Conservation (phyloP, 2,797 vertebrate species). For the Lophius americanus region DNA sequence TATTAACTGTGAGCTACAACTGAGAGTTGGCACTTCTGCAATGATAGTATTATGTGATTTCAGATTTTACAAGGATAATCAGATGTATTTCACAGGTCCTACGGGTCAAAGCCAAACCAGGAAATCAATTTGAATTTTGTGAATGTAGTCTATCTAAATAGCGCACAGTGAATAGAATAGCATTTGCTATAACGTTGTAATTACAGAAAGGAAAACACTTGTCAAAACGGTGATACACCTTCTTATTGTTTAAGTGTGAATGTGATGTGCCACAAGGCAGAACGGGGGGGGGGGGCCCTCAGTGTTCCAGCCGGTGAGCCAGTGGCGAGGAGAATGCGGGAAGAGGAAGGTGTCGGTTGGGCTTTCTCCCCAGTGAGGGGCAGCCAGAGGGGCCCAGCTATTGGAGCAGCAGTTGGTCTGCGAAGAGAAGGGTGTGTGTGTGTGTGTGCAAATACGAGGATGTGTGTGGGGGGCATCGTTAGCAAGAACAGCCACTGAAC, state of each 20-base stretch:
- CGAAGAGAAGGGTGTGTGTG: slow-evolving; percentile 66
- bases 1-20: slow-evolving; percentile 3
- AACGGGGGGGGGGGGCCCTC: slow-evolving; percentile 55
- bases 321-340: slow-evolving; percentile 67
- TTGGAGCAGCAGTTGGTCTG: slow-evolving; percentile 72
- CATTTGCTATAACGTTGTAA: no score
- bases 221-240: background rate
- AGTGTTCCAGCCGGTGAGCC: slow-evolving; percentile 66
- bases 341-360: slow-evolving; percentile 71
- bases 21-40: background rate
- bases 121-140: slow-evolving; percentile 1
- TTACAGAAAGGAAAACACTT: no score
- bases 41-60: background rate
- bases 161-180: no score
- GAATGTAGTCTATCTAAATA: no score
- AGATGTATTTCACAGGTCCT: background rate
- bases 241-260: background rate
- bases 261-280: slow-evolving; percentile 27
- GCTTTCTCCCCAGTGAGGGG: slow-evolving; percentile 64
- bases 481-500: slow-evolving; percentile 79
- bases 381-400: slow-evolving; percentile 72
- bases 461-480: slow-evolving; percentile 59
- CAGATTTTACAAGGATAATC: no score
- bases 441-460: slow-evolving; percentile 34
- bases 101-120: slow-evolving; percentile 13